Conservation (phyloP, 2,113 vertebrate species). For the Dipodomys spectabilis region DNA sequence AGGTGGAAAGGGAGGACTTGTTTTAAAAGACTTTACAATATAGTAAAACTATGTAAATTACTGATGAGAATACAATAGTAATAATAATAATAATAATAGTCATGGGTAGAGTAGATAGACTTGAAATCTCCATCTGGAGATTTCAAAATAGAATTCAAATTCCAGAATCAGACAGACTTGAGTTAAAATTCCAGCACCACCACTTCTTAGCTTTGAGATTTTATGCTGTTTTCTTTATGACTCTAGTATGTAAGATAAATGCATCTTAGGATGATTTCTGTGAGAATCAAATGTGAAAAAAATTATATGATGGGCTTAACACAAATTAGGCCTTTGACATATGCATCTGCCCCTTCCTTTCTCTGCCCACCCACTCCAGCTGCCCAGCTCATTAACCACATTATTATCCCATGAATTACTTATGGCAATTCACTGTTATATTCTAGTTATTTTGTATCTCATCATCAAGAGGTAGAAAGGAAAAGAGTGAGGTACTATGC, state of each 20-base stretch:
- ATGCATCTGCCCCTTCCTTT: not conserved
- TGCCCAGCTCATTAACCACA: not conserved
- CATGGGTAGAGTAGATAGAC: not conserved
- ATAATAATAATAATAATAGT: not conserved
- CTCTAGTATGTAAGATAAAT: not conserved
- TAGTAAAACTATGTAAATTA: not conserved
- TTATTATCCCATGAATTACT: not conserved
- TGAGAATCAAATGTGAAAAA: constrained; percentile 36
- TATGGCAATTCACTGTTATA: not conserved
- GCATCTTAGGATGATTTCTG: not conserved
- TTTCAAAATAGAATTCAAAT: not conserved
- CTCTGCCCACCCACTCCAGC: not conserved
- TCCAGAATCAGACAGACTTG: not conserved
- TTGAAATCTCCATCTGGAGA: not conserved
- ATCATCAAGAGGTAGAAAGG: not conserved
- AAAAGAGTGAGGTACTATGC: not conserved
- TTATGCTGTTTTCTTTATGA: not conserved
- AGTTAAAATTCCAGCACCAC: not conserved
- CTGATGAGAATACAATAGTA: not conserved
- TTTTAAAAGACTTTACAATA: not conserved
- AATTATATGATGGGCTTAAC: not conserved
- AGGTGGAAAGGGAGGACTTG: not conserved
- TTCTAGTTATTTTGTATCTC: not conserved
- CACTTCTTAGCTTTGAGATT: not conserved
- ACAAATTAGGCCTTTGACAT: not conserved